phyloP scores from a whole-genome alignment of 2,113 vertebrate genomes.

The Bufo gargarizans region DNA sequence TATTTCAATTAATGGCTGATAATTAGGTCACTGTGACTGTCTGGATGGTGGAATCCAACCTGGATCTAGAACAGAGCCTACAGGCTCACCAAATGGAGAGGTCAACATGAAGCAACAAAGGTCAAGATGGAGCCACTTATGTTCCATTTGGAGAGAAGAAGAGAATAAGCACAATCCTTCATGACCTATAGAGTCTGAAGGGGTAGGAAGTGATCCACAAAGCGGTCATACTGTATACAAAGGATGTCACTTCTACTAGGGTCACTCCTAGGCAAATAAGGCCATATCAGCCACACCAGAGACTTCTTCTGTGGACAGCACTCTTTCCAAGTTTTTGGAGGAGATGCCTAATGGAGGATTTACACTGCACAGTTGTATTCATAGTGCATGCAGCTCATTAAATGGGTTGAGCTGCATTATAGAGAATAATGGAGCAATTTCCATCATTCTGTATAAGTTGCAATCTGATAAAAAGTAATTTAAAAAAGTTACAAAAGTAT shows the following conservation, averaged over 20 bases:
- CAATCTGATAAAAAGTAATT: too few species aligned
- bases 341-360: too few species aligned
- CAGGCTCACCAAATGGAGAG: not conserved
- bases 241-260: not conserved
- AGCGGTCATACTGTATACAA: not conserved
- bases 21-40: not conserved
- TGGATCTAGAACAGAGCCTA: slow-evolving; percentile 5
- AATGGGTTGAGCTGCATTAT: too few species aligned
- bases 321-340: too few species aligned
- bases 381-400: too few species aligned
- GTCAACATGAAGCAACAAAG: slow-evolving; percentile 34
- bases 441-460: too few species aligned
- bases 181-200: not conserved
- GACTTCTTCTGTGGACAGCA: not conserved
- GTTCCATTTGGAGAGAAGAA: slow-evolving; percentile 6
- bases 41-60: slow-evolving; percentile 13
- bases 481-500: too few species aligned
- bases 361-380: too few species aligned
- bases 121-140: slow-evolving; percentile 36
- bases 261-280: not conserved
- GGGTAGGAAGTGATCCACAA: not conserved
- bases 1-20: not conserved
- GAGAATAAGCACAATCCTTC: not conserved
- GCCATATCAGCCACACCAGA: not conserved
- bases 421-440: too few species aligned